phyloP scores from a whole-genome alignment of 2,113 vertebrate species.

The Mohoua ochrocephala region DNA sequence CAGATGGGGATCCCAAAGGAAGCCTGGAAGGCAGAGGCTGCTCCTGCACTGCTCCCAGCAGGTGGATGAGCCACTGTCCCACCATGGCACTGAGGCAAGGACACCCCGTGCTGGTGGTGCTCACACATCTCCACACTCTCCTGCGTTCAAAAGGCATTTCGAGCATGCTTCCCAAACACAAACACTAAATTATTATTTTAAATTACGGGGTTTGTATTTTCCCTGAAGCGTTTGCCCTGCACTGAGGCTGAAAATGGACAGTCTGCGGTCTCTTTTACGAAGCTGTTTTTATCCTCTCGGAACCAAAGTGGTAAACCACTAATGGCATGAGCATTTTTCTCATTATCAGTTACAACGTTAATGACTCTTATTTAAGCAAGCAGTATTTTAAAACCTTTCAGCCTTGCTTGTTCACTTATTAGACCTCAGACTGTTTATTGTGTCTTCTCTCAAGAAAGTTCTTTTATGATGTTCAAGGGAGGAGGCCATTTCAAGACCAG shows the following conservation, averaged over 20 bases:
- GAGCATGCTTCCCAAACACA: neutral
- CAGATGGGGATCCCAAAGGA: neutral
- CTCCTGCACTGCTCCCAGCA: neutral
- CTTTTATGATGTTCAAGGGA: slow-evolving; percentile 5
- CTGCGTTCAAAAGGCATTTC: neutral
- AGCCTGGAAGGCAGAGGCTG: neutral
- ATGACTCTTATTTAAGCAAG: slow-evolving; percentile 38
- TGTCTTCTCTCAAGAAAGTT: neutral
- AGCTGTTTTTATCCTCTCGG: slow-evolving; percentile 23
- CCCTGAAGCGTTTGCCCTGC: neutral
- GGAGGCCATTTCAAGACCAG: neutral
- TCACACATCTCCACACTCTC: accelerated
- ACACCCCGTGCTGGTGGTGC: accelerated
- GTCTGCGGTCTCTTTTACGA: slow-evolving; percentile 43
- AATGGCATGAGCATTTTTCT: slow-evolving; percentile 45
- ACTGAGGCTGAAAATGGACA: slow-evolving; percentile 36
- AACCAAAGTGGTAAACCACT: slow-evolving; percentile 63
- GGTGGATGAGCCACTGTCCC: neutral
- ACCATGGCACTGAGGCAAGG: accelerated
- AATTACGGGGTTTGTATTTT: slow-evolving; percentile 22
- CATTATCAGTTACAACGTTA: slow-evolving; percentile 59
- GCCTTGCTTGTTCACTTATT: neutral
- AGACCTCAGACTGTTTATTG: slow-evolving; percentile 24
- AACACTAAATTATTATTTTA: slow-evolving; percentile 3
- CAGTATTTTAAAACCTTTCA: slow-evolving; percentile 27